Conservation (phyloP, 2,888 invertebrate species). For the Scaptomyza caliginosa region DNA sequence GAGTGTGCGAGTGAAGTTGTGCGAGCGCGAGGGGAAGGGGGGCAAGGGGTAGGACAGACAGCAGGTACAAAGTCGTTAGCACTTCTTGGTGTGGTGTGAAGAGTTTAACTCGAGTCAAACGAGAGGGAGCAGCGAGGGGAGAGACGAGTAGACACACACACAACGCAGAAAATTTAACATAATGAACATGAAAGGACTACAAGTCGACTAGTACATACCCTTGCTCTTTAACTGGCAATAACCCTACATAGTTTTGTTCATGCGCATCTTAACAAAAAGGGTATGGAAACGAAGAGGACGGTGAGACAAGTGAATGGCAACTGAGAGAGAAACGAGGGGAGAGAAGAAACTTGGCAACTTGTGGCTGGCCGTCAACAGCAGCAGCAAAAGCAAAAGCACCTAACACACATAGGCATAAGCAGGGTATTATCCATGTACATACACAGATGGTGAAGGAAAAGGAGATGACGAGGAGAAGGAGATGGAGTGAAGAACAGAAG, state of each 20-base stretch:
- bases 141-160: not conserved
- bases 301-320: constrained; percentile 27
- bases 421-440: too few relatives aligned
- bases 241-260: too few relatives aligned
- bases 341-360: constrained; percentile 3
- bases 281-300: not conserved
- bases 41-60: not conserved
- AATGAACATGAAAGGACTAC: constrained; percentile 17
- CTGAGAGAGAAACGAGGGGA: constrained; percentile 16
- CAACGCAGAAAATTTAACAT: constrained; percentile 29
- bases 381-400: constrained; percentile 27
- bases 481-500: constrained; percentile 7
- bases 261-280: not conserved
- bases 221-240: too few relatives aligned
- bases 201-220: not conserved
- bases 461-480: not conserved
- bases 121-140: not conserved
- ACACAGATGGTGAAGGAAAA: not conserved
- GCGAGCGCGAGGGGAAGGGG: too few relatives aligned
- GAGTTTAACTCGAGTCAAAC: constrained; percentile 58
- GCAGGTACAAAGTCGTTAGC: constrained; percentile 77
- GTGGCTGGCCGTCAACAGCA: too few relatives aligned
- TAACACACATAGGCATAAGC: too few relatives aligned
- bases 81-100: constrained; percentile 76
- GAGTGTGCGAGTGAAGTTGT: constrained; percentile 1